Evolutionary conservation across 2,797 vertebrate genomes (phyloP).

Genomic region (Catamblyrhynchus diadema): DNA sequence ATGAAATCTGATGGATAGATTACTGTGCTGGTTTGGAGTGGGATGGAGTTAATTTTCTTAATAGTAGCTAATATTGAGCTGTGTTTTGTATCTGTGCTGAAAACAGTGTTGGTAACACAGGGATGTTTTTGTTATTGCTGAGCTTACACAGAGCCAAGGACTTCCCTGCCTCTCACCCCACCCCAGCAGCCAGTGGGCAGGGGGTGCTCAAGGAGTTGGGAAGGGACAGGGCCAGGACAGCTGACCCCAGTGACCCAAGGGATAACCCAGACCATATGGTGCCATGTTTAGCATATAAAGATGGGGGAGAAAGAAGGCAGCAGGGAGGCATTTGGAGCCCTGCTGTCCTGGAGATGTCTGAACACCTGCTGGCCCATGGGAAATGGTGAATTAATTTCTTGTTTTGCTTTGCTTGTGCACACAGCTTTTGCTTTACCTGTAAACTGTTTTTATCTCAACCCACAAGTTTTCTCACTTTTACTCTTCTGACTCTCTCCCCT

Average conservation of each 20-base stretch:
- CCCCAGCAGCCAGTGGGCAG: neutral
- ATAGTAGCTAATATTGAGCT: neutral
- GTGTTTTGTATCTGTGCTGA: neutral
- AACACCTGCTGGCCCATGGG: neutral
- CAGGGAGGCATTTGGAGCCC: neutral
- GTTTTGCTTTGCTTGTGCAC: neutral
- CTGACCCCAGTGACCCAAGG: neutral
- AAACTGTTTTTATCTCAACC: neutral
- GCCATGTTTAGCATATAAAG: neutral
- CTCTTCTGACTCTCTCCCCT: neutral
- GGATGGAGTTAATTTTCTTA: neutral
- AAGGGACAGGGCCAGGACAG: neutral
- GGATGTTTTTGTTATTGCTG: neutral
- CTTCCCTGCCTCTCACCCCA: neutral
- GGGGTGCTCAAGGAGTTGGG: neutral
- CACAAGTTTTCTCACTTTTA: neutral
- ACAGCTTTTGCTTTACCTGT: neutral
- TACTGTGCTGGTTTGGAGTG: neutral
- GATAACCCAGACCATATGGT: neutral
- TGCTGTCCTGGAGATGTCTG: neutral
- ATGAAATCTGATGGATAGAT: neutral
- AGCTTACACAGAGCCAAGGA: neutral
- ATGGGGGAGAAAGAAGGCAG: neutral
- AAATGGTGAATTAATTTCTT: neutral
- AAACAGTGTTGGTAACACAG: neutral